These are phyloP conservation scores for Anguilla rostrata DNA, from an alignment of 2,113 vertebrate species.

Conservation along the genomic window DNA sequence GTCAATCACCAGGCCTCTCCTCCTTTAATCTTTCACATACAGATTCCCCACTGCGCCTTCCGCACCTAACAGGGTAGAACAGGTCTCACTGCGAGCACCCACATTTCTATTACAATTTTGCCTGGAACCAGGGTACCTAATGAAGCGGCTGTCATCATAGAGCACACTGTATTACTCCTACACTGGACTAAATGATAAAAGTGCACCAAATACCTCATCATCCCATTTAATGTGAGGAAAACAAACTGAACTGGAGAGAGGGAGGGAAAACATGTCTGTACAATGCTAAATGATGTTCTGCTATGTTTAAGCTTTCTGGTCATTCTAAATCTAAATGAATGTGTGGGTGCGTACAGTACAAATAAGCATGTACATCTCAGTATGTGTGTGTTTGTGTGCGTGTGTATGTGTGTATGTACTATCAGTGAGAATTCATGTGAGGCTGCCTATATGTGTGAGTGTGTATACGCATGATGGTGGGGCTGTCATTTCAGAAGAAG, in stretches of 20 bases:
- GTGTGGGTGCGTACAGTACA: not conserved
- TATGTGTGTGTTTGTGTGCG: not conserved
- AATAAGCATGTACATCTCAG: not conserved
- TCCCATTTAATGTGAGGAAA: not conserved
- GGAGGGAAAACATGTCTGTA: not conserved
- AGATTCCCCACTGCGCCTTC: slow-evolving; percentile 5
- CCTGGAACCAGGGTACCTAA: not conserved
- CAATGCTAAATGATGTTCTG: not conserved
- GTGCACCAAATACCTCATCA: not conserved
- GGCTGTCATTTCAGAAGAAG: not conserved
- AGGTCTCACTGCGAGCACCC: not conserved
- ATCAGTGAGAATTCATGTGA: not conserved
- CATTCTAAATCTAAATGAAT: too few species aligned
- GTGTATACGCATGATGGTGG: not conserved
- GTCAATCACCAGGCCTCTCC: slow-evolving; percentile 6
- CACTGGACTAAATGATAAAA: not conserved
- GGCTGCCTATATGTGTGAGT: not conserved
- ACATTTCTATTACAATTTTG: not conserved
- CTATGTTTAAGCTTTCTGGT: not conserved
- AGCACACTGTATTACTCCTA: not conserved
- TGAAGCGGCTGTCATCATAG: not conserved
- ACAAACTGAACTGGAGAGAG: not conserved
- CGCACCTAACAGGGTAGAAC: not conserved
- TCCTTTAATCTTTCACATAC: not conserved
- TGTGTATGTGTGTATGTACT: not conserved